Evolutionary conservation across 2,888 invertebrate genomes (phyloP).

Genomic region (Cephalotes varians): DNA sequence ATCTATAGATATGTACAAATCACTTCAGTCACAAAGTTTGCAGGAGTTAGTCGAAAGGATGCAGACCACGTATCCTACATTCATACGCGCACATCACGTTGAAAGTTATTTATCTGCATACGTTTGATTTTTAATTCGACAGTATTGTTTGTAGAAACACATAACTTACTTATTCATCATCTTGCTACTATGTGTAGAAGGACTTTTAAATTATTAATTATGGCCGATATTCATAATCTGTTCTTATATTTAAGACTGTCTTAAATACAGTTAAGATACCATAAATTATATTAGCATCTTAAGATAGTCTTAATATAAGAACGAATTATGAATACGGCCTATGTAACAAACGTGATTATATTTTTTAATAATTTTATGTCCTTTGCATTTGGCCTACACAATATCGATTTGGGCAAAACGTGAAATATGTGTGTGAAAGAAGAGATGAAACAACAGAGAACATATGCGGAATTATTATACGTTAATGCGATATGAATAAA

Average conservation of each 20-base stretch:
- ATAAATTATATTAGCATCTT: too few relatives aligned
- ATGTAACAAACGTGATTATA: not conserved
- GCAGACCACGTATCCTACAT: not conserved
- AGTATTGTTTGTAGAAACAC: not conserved
- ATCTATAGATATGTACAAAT: not conserved
- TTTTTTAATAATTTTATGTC: not conserved
- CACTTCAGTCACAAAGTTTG: constrained; percentile 12
- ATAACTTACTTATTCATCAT: not conserved
- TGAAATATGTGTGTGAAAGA: not conserved
- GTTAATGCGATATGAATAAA: not conserved
- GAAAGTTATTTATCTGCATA: not conserved
- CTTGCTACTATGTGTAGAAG: not conserved
- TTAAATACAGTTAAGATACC: too few relatives aligned
- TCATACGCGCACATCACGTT: not conserved
- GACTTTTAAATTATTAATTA: not conserved
- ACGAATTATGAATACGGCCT: too few relatives aligned
- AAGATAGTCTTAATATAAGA: too few relatives aligned
- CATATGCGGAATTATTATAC: not conserved
- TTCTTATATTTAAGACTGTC: too few relatives aligned
- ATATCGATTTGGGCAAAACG: not conserved
- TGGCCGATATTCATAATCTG: too few relatives aligned
- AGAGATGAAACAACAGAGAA: not conserved
- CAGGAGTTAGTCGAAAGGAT: constrained; percentile 17
- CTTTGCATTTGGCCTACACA: not conserved
- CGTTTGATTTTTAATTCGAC: constrained; percentile 15